Evolutionary conservation across 2,797 vertebrate genomes (phyloP).

Genomic region (Syndactyla subalaris): DNA sequence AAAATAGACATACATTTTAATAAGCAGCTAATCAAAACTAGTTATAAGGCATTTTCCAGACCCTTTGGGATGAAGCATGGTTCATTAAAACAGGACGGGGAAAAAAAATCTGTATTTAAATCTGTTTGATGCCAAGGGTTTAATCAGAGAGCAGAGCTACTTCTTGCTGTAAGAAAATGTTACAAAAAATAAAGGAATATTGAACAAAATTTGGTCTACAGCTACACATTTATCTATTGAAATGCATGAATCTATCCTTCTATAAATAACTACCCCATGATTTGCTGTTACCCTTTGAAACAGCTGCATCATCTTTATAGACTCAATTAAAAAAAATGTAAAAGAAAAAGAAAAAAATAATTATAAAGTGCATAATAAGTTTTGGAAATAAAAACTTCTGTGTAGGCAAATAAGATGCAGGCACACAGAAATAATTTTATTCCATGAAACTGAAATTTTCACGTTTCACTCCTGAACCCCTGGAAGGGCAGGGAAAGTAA

Average conservation of each 20-base stretch:
- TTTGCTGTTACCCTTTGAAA: slow-evolving; percentile 9
- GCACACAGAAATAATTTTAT: not conserved
- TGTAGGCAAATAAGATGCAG: not conserved
- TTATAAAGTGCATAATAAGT: not conserved
- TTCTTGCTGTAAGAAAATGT: slow-evolving; percentile 3
- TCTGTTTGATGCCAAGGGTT: slow-evolving; percentile 55
- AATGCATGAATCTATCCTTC: not conserved
- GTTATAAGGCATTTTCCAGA: slow-evolving; percentile 53
- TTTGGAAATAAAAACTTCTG: not conserved
- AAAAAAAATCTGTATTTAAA: slow-evolving; percentile 47
- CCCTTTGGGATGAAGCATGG: slow-evolving; percentile 26
- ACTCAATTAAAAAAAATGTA: not conserved
- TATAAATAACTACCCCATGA: not conserved
- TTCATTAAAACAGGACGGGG: slow-evolving; percentile 49
- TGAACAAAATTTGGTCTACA: not conserved
- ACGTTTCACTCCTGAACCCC: not conserved
- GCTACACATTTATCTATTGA: slow-evolving; percentile 25
- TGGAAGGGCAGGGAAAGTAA: not conserved
- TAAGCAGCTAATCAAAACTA: slow-evolving; percentile 61
- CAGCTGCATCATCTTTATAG: not conserved
- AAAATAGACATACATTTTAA: slow-evolving; percentile 47
- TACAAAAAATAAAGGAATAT: slow-evolving; percentile 7
- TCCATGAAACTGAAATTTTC: not conserved
- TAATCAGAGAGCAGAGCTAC: slow-evolving; percentile 43
- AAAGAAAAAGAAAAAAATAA: not conserved